Base-by-base conservation (phyloP, 2,797 vertebrate genomes). In the Echiichthys vipera region DNA sequence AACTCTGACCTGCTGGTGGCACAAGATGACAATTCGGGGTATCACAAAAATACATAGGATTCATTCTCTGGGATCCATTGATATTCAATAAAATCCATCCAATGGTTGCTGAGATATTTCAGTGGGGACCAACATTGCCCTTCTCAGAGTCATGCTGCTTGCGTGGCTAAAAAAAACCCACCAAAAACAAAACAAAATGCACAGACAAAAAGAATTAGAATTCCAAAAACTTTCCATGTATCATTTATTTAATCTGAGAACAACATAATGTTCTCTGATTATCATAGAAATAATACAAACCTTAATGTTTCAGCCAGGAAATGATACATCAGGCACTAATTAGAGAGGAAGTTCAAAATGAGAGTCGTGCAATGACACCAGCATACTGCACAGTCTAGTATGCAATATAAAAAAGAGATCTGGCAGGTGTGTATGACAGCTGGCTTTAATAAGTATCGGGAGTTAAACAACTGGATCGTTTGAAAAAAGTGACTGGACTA, bases 221-320 rank as follows among this genome's bases (percentile, higher is more conserved):
- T 2, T 49, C 24, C 50, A 34, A 30, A 76, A 58, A 30, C 2
- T 71, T 34, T 63, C 61, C 51, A 71, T 37, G 56, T 8, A 2
- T 37, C 39, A 17, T 20, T 55, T 20, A 36, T 62, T 62, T 42
- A 63, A 66, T 74, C 43, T 1, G 12, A 45, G 43, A 69, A 58
- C 55, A 62, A 58, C 61, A 65, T 18, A 30, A 69, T 49, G 43
- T 49, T 62, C 68, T 76, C 56, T 58, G 32, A 54, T 78, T 74
- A 65, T n/a, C 45, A 57, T 8, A 53, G 17, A 45, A 74, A 65
- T 58, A 47, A 73, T 25, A n/a, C 7, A 12, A 34, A 62, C 24
- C 17, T 3, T 15, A 74, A 46, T 29, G 53, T 49, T 58, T 69
- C 25, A 36, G 24, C 18, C 62, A 68, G 72, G 63, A 68, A 71